These are phyloP conservation scores for Brachionus rotundiformis DNA, from an alignment of 1,140 invertebrate genomes.

Conservation along the genomic window DNA sequence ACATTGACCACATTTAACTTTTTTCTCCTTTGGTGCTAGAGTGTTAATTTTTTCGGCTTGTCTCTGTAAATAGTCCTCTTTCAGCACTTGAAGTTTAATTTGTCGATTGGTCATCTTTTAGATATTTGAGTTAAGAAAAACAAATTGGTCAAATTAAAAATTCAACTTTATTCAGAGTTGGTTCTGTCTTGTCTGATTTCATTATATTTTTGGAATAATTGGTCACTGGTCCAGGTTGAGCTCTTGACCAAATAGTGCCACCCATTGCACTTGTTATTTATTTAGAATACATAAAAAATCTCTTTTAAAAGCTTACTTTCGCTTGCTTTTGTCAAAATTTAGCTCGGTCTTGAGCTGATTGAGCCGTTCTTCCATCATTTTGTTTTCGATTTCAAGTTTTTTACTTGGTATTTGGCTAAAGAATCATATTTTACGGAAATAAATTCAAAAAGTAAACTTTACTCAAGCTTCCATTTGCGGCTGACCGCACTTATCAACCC, in stretches of 20 bases:
- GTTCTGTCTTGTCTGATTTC: constrained; percentile 45
- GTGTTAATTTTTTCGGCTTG: constrained; percentile 57
- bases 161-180: background rate
- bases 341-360: constrained; percentile 61
- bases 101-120: constrained; percentile 15
- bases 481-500: constrained; percentile 26
- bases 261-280: constrained; percentile 58
- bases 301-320: constrained; percentile 58
- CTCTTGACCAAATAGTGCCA: constrained; percentile 60
- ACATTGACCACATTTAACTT: constrained; percentile 62
- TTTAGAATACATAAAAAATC: no score
- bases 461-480: constrained; percentile 51
- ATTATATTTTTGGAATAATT: constrained; percentile 60
- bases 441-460: no score
- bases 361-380: constrained; percentile 62
- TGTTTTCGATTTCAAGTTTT: constrained; percentile 60
- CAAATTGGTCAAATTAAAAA: background rate
- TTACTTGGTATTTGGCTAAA: constrained; percentile 54
- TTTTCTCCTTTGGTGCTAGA: constrained; percentile 54
- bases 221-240: constrained; percentile 58
- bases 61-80: constrained; percentile 54
- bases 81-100: constrained; percentile 37
- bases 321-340: constrained; percentile 61
- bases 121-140: background rate
- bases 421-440: no score